Conservation (phyloP, 2,888 invertebrate genomes). For the Philonicus albiceps region DNA sequence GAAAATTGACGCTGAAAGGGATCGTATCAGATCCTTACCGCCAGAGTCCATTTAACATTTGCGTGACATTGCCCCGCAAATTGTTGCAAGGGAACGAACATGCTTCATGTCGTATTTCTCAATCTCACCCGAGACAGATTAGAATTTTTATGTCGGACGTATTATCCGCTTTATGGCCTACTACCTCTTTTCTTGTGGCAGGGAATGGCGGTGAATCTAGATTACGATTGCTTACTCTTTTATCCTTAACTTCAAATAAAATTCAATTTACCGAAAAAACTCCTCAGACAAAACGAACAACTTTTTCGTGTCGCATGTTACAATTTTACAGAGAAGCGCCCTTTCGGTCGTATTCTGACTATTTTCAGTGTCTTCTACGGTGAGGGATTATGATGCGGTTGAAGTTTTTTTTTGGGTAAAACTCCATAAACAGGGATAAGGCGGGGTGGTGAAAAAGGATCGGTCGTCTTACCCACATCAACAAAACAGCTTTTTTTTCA, state of each 20-base stretch:
- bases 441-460: not conserved
- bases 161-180: not conserved
- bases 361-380: constrained; percentile 17
- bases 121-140: not conserved
- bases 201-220: not conserved
- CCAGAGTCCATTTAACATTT: not conserved
- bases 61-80: not conserved
- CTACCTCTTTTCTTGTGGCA: not conserved
- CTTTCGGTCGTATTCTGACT: not conserved
- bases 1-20: not conserved
- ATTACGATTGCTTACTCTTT: not conserved
- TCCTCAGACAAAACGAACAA: constrained; percentile 31
- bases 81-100: not conserved
- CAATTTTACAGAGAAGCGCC: constrained; percentile 20
- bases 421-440: not conserved
- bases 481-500: not conserved
- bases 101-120: not conserved
- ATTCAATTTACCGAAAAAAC: constrained; percentile 39
- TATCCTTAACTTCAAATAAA: constrained; percentile 32
- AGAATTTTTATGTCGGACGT: not conserved
- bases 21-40: not conserved
- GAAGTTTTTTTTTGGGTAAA: constrained; percentile 6
- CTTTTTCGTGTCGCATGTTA: constrained; percentile 35
- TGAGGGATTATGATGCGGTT: constrained; percentile 25
- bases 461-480: not conserved